A percentile compares a stretch with the other conserved stretches of the same genome.
These are phyloP conservation scores for Drosophila subsilvestris DNA, from an alignment of 2,888 invertebrate genomes.

Conservation along the genomic window DNA sequence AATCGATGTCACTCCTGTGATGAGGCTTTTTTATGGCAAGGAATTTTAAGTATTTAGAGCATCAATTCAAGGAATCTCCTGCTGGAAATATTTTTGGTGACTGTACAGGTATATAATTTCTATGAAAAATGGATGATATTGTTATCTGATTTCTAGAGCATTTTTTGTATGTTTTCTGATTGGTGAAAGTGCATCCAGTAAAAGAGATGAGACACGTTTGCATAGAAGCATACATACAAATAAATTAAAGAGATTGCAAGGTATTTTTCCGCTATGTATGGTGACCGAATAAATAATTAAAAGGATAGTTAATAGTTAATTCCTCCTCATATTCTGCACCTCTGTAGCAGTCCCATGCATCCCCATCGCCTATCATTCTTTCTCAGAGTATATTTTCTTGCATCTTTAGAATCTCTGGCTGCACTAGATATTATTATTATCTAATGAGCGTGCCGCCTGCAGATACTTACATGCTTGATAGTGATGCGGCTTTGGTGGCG, in stretches of 20 bases:
- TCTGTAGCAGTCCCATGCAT: background rate
- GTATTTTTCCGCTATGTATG: no score
- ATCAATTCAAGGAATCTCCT: no score
- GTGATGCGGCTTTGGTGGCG: constrained; percentile 41
- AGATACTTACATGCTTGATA: constrained; percentile 63
- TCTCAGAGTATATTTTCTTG: background rate
- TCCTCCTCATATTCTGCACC: background rate
- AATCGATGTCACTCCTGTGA: constrained; percentile 64
- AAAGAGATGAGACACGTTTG: no score
- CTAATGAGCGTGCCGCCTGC: constrained; percentile 2
- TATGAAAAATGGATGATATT: no score
- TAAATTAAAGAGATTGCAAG: no score
- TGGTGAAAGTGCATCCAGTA: no score
- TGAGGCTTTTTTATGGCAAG: constrained; percentile 54
- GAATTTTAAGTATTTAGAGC: constrained; percentile 11
- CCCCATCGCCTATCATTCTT: background rate
- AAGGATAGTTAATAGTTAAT: background rate
- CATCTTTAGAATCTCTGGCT: background rate
- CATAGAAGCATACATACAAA: no score
- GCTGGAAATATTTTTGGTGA: no score
- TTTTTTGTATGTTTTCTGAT: no score
- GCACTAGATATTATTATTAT: background rate
- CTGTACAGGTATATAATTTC: no score
- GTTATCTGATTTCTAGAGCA: no score
- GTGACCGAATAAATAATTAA: background rate